phyloP scores from a whole-genome alignment of 2,888 invertebrate species.

The Petrolisthes manimaculis region DNA sequence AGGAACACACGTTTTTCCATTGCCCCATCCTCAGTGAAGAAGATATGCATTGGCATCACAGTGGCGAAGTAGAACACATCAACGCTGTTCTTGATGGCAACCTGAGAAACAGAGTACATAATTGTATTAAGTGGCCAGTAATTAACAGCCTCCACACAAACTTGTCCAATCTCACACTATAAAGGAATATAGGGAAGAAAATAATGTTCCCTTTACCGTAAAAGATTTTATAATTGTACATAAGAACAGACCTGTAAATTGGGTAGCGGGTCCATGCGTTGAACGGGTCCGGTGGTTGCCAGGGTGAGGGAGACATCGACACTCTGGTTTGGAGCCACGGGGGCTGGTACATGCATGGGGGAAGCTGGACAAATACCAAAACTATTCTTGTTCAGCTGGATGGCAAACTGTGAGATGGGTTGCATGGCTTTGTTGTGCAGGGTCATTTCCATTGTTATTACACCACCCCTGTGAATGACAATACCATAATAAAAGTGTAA shows the following conservation, averaged over 20 bases:
- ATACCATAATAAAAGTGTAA: too few species aligned
- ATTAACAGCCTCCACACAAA: too few species aligned
- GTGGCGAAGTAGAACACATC: constrained; percentile 98
- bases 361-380: constrained; percentile 92
- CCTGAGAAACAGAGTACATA: constrained; percentile 72
- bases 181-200: not conserved
- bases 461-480: constrained; percentile 76
- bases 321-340: constrained; percentile 83
- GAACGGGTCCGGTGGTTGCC: constrained; percentile 89
- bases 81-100: constrained; percentile 98
- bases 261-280: constrained; percentile 97
- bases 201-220: too few species aligned
- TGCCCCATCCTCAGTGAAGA: constrained; percentile 96
- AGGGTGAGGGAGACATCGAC: constrained; percentile 84
- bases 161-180: not conserved
- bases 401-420: constrained; percentile 94
- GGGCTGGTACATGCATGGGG: constrained; percentile 82
- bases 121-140: too few species aligned
- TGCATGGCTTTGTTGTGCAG: constrained; percentile 99
- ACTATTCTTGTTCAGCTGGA: constrained; percentile 98
- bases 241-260: constrained; percentile 86
- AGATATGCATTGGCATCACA: constrained; percentile 89
- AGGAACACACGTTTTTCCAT: constrained; percentile 97
- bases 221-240: too few species aligned
- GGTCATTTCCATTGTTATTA: constrained; percentile 94